These are phyloP conservation scores for Serranus cabrilla DNA, from an alignment of 2,797 vertebrate species.

Conservation along the genomic window DNA sequence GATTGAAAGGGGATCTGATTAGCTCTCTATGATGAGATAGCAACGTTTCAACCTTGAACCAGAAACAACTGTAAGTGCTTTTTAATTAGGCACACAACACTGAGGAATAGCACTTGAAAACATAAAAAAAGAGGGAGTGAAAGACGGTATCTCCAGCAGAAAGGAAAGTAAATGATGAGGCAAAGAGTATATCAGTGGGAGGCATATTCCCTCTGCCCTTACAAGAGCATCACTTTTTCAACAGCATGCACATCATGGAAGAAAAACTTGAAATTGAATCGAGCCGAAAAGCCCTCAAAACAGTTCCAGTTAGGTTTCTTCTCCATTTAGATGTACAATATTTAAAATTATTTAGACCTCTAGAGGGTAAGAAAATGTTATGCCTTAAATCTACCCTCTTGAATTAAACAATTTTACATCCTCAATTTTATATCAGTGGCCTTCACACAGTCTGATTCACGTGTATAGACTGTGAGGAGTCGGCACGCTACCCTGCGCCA, in stretches of 20 bases:
- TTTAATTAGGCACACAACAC: constrained; percentile 78
- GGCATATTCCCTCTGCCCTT: constrained; percentile 58
- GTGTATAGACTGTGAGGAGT: constrained; percentile 59
- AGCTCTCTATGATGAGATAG: constrained; percentile 65
- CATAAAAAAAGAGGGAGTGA: constrained; percentile 47
- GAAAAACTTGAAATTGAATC: constrained; percentile 44
- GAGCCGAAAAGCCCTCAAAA: constrained; percentile 58
- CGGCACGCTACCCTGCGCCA: constrained; percentile 60
- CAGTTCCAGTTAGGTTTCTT: constrained; percentile 41
- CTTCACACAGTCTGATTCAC: constrained; percentile 60
- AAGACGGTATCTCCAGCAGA: constrained; percentile 43
- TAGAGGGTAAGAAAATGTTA: constrained; percentile 36
- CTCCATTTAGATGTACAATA: constrained; percentile 69
- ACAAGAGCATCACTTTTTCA: constrained; percentile 61
- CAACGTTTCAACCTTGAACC: constrained; percentile 75
- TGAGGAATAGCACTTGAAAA: constrained; percentile 71
- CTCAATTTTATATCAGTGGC: constrained; percentile 53
- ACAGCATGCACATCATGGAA: constrained; percentile 36
- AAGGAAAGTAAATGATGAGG: constrained; percentile 58
- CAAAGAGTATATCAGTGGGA: constrained; percentile 65
- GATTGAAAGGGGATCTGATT: constrained; percentile 82
- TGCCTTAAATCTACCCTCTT: constrained; percentile 45
- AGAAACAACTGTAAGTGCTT: constrained; percentile 77
- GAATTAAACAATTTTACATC: constrained; percentile 68
- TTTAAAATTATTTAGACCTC: constrained; percentile 61